A percentile compares a stretch with the other conserved stretches of the same genome.
Conservation (phyloP, 2,113 vertebrate genomes). For the Pardalotus punctatus region DNA sequence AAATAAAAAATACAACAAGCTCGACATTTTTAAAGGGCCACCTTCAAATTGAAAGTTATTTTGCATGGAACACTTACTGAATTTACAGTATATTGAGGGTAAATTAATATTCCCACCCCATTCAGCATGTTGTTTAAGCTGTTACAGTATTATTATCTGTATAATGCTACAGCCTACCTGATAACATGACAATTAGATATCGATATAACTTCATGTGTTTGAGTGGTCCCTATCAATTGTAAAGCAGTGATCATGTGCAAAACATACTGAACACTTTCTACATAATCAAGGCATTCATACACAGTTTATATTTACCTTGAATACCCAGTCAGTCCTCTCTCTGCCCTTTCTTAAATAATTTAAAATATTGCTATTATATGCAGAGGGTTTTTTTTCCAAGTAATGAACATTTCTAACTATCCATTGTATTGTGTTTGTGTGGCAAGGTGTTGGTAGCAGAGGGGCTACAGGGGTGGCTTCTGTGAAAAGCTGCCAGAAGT, state of each 20-base stretch:
- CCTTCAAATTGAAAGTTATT: background rate
- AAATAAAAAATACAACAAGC: background rate
- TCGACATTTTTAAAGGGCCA: background rate
- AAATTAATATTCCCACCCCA: too few species aligned
- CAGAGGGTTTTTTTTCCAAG: background rate
- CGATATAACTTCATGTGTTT: background rate
- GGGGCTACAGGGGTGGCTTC: background rate
- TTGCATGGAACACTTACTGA: background rate
- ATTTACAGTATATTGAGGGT: background rate
- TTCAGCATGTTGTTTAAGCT: too few species aligned
- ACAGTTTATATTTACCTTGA: background rate
- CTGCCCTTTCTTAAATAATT: background rate
- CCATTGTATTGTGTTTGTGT: background rate
- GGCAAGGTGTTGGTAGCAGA: background rate
- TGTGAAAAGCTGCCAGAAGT: background rate
- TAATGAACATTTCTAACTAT: background rate
- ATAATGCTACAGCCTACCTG: background rate
- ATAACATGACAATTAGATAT: background rate
- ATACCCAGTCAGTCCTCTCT: background rate
- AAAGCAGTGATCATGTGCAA: background rate
- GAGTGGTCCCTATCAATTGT: background rate
- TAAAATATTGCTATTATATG: background rate
- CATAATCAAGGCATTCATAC: background rate
- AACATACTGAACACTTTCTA: background rate
- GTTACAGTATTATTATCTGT: too few species aligned